phyloP scores from a whole-genome alignment of 1,140 invertebrate genomes.

The Carcinoscorpius rotundicauda region DNA sequence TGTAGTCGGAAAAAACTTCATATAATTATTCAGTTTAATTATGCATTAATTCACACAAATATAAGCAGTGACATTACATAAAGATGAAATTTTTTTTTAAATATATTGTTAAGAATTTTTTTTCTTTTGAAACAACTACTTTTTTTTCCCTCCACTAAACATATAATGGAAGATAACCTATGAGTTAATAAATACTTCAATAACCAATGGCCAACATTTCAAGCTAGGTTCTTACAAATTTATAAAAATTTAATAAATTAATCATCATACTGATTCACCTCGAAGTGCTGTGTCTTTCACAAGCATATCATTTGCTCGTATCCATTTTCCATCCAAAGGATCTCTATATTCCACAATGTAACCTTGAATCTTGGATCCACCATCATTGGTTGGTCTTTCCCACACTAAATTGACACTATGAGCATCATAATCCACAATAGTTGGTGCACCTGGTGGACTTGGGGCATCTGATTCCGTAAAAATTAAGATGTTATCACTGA shows the following conservation, averaged over 20 bases:
- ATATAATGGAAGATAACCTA: too few species aligned
- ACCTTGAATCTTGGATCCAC: constrained; percentile 89
- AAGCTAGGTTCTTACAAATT: constrained; percentile 41
- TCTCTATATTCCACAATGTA: constrained; percentile 55
- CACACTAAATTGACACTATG: constrained; percentile 61
- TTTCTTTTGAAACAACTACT: too few species aligned
- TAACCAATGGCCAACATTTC: too few species aligned
- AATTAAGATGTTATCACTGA: too few species aligned
- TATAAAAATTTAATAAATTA: neutral
- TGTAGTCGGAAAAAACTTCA: too few species aligned
- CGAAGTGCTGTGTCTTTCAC: constrained; percentile 60
- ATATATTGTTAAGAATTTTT: too few species aligned
- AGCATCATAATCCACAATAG: constrained; percentile 68
- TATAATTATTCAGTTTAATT: too few species aligned
- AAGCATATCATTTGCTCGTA: constrained; percentile 38
- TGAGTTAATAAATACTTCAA: too few species aligned
- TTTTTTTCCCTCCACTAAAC: too few species aligned
- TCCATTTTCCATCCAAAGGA: constrained; percentile 32
- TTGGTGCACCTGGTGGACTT: constrained; percentile 57
- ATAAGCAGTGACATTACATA: too few species aligned
- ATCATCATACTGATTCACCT: constrained; percentile 22
- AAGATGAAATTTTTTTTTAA: too few species aligned
- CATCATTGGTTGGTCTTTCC: constrained; percentile 80
- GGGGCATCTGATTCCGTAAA: constrained; percentile 41
- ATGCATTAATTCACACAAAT: too few species aligned